Base-by-base conservation (phyloP, 2,113 vertebrate species). In the Dascyllus trimaculatus region DNA sequence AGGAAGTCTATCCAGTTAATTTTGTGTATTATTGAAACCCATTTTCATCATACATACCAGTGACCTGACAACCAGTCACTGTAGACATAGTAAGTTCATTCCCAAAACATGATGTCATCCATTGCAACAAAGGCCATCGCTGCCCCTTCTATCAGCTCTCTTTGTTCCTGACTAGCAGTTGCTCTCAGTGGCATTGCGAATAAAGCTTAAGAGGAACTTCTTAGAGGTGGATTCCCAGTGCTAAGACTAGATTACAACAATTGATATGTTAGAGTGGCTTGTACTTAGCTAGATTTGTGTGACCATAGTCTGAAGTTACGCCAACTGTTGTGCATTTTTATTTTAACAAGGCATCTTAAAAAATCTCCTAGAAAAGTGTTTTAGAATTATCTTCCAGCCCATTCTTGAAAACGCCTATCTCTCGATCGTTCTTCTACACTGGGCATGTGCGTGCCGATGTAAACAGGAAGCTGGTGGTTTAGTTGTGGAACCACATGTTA, bases 91-190 rank as follows among this genome's bases (percentile, higher is more conserved):
- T 22, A 52, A 52, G 51, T 10, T 52, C 51, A 52, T 52, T 22
- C 51, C n/a, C 49, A 63, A 62, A 63, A n/a, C 38, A 54, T 52
- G 35, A 73, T 25, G 45, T 72, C 18, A 72, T 43, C 45, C 18
- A 29, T 54, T 18, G 26, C 26, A 22, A 24, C 25, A 21, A 24
- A 35, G 49, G 51, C n/a, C 51, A 11, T 22, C 51, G 11, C 18
- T 15, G 18, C 46, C 46, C 6, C 46, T 15, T 48, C 46, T 48
- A 15, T 19, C 15, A 18, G 17, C 17, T 48, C 46, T 18, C 46
- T 48, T 48, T 15, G 29, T 48, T 38, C 11, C 21, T n/a, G n/a
- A 56, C 21, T 25, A n/a, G 5, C 56, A 13, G 40, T 71, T 62
- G 26, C 9, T 43, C 19, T 58, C 40, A 22, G 24, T 38, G 56